Evolutionary conservation across 2,888 invertebrate genomes (phyloP), one percentile per base, ranked within the genome.

Genomic region (Microchrysa polita): DNA sequence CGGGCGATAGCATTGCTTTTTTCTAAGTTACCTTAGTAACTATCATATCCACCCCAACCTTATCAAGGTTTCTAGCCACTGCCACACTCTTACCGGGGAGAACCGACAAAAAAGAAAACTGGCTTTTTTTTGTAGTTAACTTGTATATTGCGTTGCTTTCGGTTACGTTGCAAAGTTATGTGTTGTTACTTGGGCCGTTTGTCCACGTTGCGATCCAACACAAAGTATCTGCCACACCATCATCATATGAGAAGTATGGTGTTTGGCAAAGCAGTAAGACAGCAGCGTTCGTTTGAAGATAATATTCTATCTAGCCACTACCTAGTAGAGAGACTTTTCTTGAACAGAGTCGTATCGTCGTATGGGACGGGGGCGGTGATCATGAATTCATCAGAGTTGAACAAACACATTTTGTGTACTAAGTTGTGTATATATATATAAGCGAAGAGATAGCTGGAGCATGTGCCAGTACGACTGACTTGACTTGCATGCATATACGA

Each of bases 121-220:
- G 34, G 55, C 40, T 69, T 69, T 69, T 69, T 67, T n/a, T n/a
- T n/a, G n/a, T n/a, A n/a, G n/a, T n/a, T 69, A 14, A 42, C 42
- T 20, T 22, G 4, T 20, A 16, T 22, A 42, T 63, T 42, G 27
- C 27, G 27, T 34, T 34, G 27, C 27, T 34, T 34, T 34, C 4
- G 27, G 27, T 34, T 34, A 34, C 27, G 27, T 34, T 7, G 27
- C 27, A 34, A 7, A 34, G 27, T n/a, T n/a, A n/a, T n/a, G n/a
- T n/a, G 34, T 55, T 69, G 57, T 69, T 69, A 34, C 10, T 69
- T 55, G n/a, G 20, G 52, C 40, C 55, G 69, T 57, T 12, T 55
- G 69, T 69, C 69, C 69, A 69, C 69, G 69, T 69, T 69, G 69
- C 69, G 69, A 69, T 69, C 69, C 55, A 44, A 42, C 42, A 42